A percentile compares a stretch with the other conserved stretches of the same genome.
Conservation (phyloP, 2,888 invertebrate genomes). For the Polietes domitor region DNA sequence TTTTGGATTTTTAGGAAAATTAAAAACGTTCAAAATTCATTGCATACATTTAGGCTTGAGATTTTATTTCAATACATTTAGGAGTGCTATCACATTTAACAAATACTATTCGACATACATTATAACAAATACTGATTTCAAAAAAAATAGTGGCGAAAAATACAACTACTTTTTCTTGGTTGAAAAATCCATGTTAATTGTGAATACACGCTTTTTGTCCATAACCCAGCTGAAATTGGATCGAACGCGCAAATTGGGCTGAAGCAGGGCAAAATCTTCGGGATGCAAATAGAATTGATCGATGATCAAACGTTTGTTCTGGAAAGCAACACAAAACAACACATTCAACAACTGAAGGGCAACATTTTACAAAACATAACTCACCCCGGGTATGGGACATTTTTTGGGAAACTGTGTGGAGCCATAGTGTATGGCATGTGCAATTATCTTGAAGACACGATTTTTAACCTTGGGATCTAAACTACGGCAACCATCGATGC, state of each 20-base stretch:
- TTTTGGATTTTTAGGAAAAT: too few species aligned
- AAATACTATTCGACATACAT: too few species aligned
- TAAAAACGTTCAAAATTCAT: neutral
- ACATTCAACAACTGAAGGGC: neutral
- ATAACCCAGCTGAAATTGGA: neutral
- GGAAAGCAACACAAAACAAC: neutral
- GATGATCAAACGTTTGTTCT: constrained; percentile 11
- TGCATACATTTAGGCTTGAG: neutral
- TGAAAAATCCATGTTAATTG: neutral
- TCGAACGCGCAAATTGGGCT: neutral
- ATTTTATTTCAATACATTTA: neutral
- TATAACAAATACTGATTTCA: too few species aligned
- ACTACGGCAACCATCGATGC: neutral
- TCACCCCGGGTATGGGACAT: constrained; percentile 28
- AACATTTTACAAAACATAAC: constrained; percentile 5
- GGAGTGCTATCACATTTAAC: neutral
- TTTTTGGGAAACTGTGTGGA: neutral
- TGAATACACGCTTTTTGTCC: neutral
- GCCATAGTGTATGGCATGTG: constrained; percentile 13
- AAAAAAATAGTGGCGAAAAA: too few species aligned
- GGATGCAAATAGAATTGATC: constrained; percentile 33
- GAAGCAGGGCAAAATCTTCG: neutral
- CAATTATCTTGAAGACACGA: neutral
- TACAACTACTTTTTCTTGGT: neutral
- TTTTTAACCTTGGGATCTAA: neutral